phyloP scores from a whole-genome alignment of 1,140 invertebrate genomes.

The Trachymyrmex septentrionalis region DNA sequence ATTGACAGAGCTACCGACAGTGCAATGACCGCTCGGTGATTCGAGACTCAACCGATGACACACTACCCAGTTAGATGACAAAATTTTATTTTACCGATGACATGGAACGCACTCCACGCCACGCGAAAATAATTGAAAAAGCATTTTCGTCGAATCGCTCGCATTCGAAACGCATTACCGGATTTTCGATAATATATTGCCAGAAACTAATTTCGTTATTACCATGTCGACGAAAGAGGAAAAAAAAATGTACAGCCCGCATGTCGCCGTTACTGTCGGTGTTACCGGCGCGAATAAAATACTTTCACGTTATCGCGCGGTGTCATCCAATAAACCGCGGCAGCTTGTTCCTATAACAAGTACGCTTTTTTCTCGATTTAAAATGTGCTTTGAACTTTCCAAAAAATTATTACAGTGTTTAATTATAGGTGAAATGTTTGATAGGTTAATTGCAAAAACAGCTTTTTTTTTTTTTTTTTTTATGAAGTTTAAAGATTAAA shows the following conservation, averaged over 20 bases:
- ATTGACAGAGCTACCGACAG: conserved; percentile 77
- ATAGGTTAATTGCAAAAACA: background rate
- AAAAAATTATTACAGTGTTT: background rate
- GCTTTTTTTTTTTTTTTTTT: background rate
- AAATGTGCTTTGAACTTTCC: background rate
- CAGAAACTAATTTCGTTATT: conserved; percentile 64
- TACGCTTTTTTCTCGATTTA: background rate
- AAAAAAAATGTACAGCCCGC: conserved; percentile 44
- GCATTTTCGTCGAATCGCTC: conserved; percentile 52
- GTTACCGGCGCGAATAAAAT: conserved; percentile 49
- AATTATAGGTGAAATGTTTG: background rate
- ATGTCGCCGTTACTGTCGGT: conserved; percentile 29
- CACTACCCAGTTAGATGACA: conserved; percentile 56
- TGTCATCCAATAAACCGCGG: conserved; percentile 39
- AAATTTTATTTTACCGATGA: conserved; percentile 66
- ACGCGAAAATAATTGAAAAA: conserved; percentile 65
- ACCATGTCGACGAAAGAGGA: conserved; percentile 32
- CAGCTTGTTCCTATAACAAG: background rate
- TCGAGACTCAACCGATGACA: conserved; percentile 74
- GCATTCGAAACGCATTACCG: conserved; percentile 55
- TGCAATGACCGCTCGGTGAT: conserved; percentile 79
- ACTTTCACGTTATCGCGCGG: conserved; percentile 31
- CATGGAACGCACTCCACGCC: conserved; percentile 58
- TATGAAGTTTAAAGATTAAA: background rate
- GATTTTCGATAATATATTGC: conserved; percentile 64